phyloP scores from a whole-genome alignment of 1,140 invertebrate species.

The Leucophenga varia region DNA sequence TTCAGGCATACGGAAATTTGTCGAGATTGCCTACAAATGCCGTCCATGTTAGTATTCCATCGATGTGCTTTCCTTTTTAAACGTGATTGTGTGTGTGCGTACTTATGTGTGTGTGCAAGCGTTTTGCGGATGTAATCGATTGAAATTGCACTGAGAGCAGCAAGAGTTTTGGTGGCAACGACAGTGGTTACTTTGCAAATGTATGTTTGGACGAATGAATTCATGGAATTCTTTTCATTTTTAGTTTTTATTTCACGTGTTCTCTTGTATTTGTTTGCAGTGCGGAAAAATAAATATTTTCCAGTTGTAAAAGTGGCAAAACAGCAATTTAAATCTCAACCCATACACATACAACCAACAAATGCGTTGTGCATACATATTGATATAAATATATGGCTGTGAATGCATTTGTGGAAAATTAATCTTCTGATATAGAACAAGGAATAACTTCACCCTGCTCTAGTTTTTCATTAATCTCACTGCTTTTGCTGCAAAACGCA shows the following conservation, averaged over 20 bases:
- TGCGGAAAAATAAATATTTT: slow-evolving; percentile 33
- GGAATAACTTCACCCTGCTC: too few relatives aligned
- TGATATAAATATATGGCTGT: slow-evolving; percentile 16
- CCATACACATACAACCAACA: slow-evolving; percentile 32
- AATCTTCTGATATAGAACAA: too few relatives aligned
- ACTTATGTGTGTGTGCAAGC: slow-evolving; percentile 2
- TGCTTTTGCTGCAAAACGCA: too few relatives aligned
- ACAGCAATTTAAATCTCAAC: slow-evolving; percentile 31
- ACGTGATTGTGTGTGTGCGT: slow-evolving; percentile 12
- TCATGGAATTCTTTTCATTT: too few relatives aligned
- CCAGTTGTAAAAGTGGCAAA: slow-evolving; percentile 32
- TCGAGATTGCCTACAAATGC: slow-evolving; percentile 91
- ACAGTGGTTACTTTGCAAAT: neutral
- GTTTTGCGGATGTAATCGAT: slow-evolving; percentile 25
- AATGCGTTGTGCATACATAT: slow-evolving; percentile 28
- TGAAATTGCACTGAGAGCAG: slow-evolving; percentile 8
- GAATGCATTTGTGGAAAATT: too few relatives aligned
- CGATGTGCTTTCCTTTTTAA: too few relatives aligned
- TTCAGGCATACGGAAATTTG: slow-evolving; percentile 80
- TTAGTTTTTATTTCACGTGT: too few relatives aligned
- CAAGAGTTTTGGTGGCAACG: neutral
- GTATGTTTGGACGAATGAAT: neutral
- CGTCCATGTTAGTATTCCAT: slow-evolving; percentile 82
- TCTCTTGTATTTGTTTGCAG: slow-evolving; percentile 29
- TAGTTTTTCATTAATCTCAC: too few relatives aligned